Evolutionary conservation across 2,113 vertebrate species (phyloP).

Genomic region (Pygoscelis antarcticus): DNA sequence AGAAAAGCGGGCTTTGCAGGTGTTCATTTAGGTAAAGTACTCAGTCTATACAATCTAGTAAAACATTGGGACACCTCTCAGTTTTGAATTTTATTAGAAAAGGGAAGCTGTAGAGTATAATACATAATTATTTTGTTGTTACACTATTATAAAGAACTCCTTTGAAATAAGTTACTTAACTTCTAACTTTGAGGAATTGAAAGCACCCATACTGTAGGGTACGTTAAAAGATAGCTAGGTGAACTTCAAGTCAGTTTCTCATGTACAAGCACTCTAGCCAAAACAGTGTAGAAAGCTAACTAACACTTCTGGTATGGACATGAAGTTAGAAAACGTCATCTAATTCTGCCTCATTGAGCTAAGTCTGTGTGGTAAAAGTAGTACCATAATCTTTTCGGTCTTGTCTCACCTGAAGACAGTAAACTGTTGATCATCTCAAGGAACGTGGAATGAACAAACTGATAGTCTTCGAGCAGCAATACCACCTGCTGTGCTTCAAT

Average conservation of each 20-base stretch:
- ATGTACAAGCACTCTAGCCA: neutral
- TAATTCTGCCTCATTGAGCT: neutral
- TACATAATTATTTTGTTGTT: neutral
- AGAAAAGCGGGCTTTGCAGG: neutral
- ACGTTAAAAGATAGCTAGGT: neutral
- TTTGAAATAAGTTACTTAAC: neutral
- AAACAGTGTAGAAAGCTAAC: neutral
- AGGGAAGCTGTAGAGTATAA: neutral
- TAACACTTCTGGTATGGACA: neutral
- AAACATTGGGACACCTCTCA: neutral
- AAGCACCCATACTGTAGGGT: neutral
- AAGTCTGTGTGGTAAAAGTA: neutral
- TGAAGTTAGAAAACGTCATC: neutral
- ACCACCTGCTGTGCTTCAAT: conserved; percentile 92
- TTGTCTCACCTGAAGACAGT: conserved; percentile 90
- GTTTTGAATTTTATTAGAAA: neutral
- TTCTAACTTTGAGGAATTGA: neutral
- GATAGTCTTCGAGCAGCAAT: conserved; percentile 91
- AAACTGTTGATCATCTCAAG: conserved; percentile 98
- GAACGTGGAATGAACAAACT: conserved; percentile 89
- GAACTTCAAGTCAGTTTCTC: neutral
- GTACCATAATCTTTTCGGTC: neutral
- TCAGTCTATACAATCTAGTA: neutral
- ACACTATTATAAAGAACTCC: neutral
- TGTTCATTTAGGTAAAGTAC: neutral